Conservation (phyloP, 2,888 invertebrate genomes). For the Hypomecis atomaria region DNA sequence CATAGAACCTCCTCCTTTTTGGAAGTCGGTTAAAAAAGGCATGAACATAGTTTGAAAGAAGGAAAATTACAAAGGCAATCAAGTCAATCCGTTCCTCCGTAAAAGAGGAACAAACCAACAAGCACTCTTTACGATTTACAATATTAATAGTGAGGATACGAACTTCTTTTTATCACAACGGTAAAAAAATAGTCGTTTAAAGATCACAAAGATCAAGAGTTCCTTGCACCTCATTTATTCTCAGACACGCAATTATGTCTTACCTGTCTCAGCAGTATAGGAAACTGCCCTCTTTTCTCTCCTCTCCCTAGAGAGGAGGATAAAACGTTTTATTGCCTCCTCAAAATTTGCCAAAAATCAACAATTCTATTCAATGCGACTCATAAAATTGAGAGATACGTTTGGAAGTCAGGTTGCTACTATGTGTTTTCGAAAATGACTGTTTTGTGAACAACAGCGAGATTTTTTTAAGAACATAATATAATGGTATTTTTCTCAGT, state of each 20-base stretch:
- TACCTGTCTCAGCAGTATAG: constrained; percentile 23
- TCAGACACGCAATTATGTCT: constrained; percentile 18
- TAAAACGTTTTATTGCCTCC: constrained; percentile 71
- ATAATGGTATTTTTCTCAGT: neutral
- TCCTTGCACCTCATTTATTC: constrained; percentile 23
- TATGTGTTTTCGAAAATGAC: neutral
- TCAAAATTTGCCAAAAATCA: constrained; percentile 74
- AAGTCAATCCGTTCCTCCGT: too few relatives aligned
- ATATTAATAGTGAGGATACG: too few relatives aligned
- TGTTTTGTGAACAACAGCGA: neutral
- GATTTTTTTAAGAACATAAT: neutral
- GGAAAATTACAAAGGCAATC: too few relatives aligned
- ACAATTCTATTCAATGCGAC: constrained; percentile 72
- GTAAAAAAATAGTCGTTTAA: constrained; percentile 21
- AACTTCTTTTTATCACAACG: too few relatives aligned
- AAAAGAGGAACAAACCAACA: too few relatives aligned
- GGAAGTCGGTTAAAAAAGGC: too few relatives aligned
- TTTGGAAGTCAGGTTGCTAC: constrained; percentile 47
- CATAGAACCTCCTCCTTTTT: too few relatives aligned
- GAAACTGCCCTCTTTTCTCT: neutral
- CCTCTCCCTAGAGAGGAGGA: constrained; percentile 41
- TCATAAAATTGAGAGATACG: constrained; percentile 72
- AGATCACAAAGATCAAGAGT: constrained; percentile 13
- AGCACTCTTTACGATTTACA: too few relatives aligned
- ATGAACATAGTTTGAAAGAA: too few relatives aligned